Evolutionary conservation across 2,797 vertebrate species (phyloP).

Genomic region (Paratrypauchen microcephalus): DNA sequence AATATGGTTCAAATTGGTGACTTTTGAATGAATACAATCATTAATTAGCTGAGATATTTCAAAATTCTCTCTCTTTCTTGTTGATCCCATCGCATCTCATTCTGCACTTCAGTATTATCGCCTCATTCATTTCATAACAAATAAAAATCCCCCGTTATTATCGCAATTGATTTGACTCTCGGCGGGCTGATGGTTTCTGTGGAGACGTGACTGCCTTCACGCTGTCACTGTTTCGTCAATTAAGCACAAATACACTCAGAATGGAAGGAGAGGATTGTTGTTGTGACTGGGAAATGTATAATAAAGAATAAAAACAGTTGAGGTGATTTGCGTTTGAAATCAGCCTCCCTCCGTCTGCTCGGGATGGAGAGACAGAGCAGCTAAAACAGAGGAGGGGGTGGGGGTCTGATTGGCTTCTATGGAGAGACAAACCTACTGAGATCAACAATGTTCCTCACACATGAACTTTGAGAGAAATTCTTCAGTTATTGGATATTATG

Average conservation of each 20-base stretch:
- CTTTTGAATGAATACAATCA: too few relatives aligned
- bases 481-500: neutral
- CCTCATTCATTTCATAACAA: conserved; percentile 4
- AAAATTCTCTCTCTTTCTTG: neutral
- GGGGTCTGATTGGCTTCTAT: conserved; percentile 42
- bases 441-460: neutral
- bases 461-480: neutral
- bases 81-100: neutral
- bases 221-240: conserved; percentile 19
- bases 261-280: conserved; percentile 39
- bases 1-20: too few relatives aligned
- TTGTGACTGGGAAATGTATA: conserved; percentile 29
- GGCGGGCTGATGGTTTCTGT: conserved; percentile 28
- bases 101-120: neutral
- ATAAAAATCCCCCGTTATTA: conserved; percentile 11
- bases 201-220: conserved; percentile 16
- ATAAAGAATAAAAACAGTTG: conserved; percentile 17
- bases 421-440: neutral
- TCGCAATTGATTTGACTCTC: conserved; percentile 4
- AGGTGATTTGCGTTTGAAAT: conserved; percentile 49
- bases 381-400: conserved; percentile 25
- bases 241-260: conserved; percentile 22
- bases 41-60: too few relatives aligned
- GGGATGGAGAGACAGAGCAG: conserved; percentile 48
- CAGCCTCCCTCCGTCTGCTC: conserved; percentile 39